Base-by-base conservation (phyloP, 2,113 vertebrate species). In the Beaufortia kweichowensis region DNA sequence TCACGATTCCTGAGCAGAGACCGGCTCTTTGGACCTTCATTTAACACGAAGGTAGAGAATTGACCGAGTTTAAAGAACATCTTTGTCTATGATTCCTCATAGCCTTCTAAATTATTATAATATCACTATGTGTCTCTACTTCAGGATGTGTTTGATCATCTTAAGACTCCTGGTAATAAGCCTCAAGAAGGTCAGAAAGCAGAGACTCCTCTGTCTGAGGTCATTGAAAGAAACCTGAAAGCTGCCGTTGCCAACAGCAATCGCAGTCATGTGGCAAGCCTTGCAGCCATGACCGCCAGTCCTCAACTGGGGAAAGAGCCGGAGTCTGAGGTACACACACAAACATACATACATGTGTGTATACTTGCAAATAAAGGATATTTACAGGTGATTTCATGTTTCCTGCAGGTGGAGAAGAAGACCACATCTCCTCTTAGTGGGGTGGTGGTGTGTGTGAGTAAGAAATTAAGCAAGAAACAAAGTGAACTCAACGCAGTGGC, bases 1-100 rank as follows among this genome's bases (percentile, higher is more conserved):
- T 98, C 97, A 10, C 96, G 96, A 39, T 98, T 99, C 82, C 91
- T 98, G 77, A 95, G 92, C 76, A 93, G 93, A 90, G 94, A 97
- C 87, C 93, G 94, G 78, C 93, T 97, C 0, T 98, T 97, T 82
- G 95, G 95, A 70, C 96, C 96, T 17, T 92, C 94, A 2, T 98
- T 98, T 85, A 95, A 97, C 81, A 91, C 96, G 53, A 95, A 96
- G 95, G 97, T 98, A 82, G 62, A 29, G 9, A 70, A 63, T 41
- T 53, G n/a, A 33, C 15, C 7, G 48, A 48, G 2, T 26, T 28
- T 15, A 67, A 8, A 29, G 48, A 50, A 21, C 2, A 31, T 15
- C 0, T 31, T 6, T 21, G 6, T 5, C 7, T 46, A 12, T n/a
- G 33, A 35, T 9, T 35, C 14, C 41, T 43, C 10, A 43, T 11